Base-by-base conservation (phyloP, 2,888 invertebrate species). In the Parnassius smintheus region DNA sequence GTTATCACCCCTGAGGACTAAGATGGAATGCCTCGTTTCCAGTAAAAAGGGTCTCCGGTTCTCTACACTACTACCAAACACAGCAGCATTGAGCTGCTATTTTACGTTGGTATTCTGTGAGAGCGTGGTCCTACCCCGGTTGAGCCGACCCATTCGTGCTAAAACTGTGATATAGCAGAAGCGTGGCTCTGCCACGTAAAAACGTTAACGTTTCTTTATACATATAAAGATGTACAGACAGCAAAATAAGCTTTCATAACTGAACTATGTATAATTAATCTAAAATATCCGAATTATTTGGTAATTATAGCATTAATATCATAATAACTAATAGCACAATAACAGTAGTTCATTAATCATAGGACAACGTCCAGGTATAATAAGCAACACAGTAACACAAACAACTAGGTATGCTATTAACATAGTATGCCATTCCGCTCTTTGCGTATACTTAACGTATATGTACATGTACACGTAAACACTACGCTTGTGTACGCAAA, bases 331-430 rank as follows among this genome's bases (percentile, higher is more conserved):
- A 62, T 62, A 44, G 35, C 22, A 11, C 18, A 56, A 46, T 25
- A 53, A 57, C 58, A 50, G 13, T 46, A 9, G 9, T 45, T 18
- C 35, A 58, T 62, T 58, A 55, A 62, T 62, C 58, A 62, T 50
- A 35, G 62, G 62, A 59, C 62, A 62, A 42, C 58, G 62, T 54
- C 58, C 62, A 55, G 58, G 54, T 59, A 62, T 55, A 48, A 59
- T 50, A 54, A 7, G 58, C 62, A 49, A 48, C 35, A 18, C 49
- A 18, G 62, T 9, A 13, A 8, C 44, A 62, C 62, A 9, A 25
- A 53, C 62, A 50, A 50, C 35, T 9, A 18, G 18, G 18, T 18
- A 2, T 12, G 9, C 35, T 1, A 13, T 42, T 18, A n/a, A n/a
- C n/a, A n/a, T n/a, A 58, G 25, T 22, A 55, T 11, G 53, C 54